Base-by-base conservation (phyloP, 2,888 invertebrate genomes). In the Tetranychus piercei region DNA sequence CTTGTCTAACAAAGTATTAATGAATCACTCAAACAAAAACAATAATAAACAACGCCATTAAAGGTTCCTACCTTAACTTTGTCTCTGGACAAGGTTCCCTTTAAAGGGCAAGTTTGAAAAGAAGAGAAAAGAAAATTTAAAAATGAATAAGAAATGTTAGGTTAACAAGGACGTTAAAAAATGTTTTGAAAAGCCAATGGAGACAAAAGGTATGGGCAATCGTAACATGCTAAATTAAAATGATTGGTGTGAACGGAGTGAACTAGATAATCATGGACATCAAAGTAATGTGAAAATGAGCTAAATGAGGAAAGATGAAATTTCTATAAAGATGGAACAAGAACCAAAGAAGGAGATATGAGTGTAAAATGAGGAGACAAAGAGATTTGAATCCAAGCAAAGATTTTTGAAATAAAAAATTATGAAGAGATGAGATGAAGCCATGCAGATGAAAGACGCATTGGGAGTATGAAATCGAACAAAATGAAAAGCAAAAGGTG, bases 31-130 rank as follows among this genome's bases (percentile, higher is more conserved):
- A 22, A 74, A 72, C 55, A 72, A 64, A 73, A 73, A 76, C 66
- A 69, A 55, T 9, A 72, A 71, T 72, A 45, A 72, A 4, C 18
- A 69, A 74, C 11, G 34, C 66, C 64, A 72, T n/a, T 64, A 43
- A 70, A 73, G 44, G 43, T 20, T 69, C 69, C 67, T 74, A 69
- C 69, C 74, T 44, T 74, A 74, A 73, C 67, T 73, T 73, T 73
- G 73, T 73, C 73, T 67, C 43, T 73, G 65, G 44, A 44, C 34
- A 67, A 65, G 22, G 73, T 65, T 73, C 73, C 73, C 73, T 73
- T 73, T 67, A 20, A 44, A 71, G 44, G 43, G 43, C 20, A 71
- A 71, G 44, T 23, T 43, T 34, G 71, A n/a, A 71, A 44, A 34
- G 34, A 71, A 71, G 18, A 71, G 44, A 20, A 44, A 66, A 34